phyloP scores from a whole-genome alignment of 2,888 invertebrate genomes.

The Cinara cedri region DNA sequence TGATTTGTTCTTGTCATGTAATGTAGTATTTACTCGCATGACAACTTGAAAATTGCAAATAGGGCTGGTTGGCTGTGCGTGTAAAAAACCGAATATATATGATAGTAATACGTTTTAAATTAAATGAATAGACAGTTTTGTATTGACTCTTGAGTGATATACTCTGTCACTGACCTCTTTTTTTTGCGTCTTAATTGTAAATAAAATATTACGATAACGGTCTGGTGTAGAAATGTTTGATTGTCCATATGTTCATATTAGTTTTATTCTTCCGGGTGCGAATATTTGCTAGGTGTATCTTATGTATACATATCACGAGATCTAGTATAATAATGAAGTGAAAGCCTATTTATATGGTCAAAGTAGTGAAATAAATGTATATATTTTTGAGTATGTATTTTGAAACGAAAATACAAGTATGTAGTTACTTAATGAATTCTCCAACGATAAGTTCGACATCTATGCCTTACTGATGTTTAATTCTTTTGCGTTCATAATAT shows the following conservation, averaged over 20 bases:
- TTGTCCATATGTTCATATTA: not conserved
- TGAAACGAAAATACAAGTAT: not conserved
- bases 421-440: not conserved
- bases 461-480: not conserved
- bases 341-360: constrained; percentile 11
- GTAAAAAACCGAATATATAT: constrained; percentile 4
- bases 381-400: not conserved
- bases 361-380: constrained; percentile 23
- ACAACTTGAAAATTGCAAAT: constrained; percentile 19
- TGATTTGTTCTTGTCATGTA: not conserved
- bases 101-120: constrained; percentile 32
- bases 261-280: constrained; percentile 27
- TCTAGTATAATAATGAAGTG: constrained; percentile 20
- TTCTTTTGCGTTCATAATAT: too few relatives aligned
- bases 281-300: not conserved
- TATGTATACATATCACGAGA: not conserved
- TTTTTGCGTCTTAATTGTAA: constrained; percentile 22
- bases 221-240: constrained; percentile 28
- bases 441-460: constrained; percentile 9
- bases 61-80: not conserved
- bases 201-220: constrained; percentile 30
- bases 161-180: constrained; percentile 27
- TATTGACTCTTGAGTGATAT: constrained; percentile 28
- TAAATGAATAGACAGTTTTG: constrained; percentile 41
- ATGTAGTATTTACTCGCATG: constrained; percentile 10